Evolutionary conservation across 2,888 invertebrate species (phyloP).

Genomic region (Mayetiola destructor): DNA sequence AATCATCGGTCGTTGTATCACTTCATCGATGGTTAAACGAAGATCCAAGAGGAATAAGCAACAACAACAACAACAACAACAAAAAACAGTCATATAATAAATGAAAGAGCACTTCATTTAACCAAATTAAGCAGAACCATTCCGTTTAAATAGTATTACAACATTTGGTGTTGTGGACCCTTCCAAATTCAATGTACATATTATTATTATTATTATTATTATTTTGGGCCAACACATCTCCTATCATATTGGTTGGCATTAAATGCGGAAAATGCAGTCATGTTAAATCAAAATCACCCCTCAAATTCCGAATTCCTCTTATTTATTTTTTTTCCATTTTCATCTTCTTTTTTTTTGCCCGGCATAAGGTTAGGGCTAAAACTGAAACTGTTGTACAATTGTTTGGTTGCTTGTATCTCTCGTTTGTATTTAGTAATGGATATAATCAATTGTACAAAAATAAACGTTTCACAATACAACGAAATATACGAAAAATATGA

Average conservation of each 20-base stretch:
- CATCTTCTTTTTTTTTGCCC: not conserved
- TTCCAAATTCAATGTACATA: too few species aligned
- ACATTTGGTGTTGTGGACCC: slow-evolving; percentile 12
- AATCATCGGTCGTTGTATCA: not conserved
- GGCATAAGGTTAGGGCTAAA: too few species aligned
- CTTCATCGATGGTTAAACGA: too few species aligned
- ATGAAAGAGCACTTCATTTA: slow-evolving; percentile 14
- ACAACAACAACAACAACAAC: too few species aligned
- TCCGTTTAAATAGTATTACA: slow-evolving; percentile 7
- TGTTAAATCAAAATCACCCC: slow-evolving; percentile 12
- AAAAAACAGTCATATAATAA: slow-evolving; percentile 2
- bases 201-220: too few species aligned
- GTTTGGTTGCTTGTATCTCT: not conserved
- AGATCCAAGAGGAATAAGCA: too few species aligned
- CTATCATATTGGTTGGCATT: too few species aligned
- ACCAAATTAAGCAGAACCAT: slow-evolving; percentile 11
- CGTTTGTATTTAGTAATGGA: slow-evolving; percentile 12
- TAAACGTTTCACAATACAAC: slow-evolving; percentile 11
- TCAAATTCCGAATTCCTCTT: too few species aligned
- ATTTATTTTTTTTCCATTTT: too few species aligned
- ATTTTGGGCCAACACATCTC: too few species aligned
- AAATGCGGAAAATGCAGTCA: slow-evolving; percentile 11
- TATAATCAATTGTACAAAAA: slow-evolving; percentile 13
- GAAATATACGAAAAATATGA: slow-evolving; percentile 2
- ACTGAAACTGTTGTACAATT: too few species aligned